Conservation (phyloP, 2,113 vertebrate species). For the Bagarius yarrelli region DNA sequence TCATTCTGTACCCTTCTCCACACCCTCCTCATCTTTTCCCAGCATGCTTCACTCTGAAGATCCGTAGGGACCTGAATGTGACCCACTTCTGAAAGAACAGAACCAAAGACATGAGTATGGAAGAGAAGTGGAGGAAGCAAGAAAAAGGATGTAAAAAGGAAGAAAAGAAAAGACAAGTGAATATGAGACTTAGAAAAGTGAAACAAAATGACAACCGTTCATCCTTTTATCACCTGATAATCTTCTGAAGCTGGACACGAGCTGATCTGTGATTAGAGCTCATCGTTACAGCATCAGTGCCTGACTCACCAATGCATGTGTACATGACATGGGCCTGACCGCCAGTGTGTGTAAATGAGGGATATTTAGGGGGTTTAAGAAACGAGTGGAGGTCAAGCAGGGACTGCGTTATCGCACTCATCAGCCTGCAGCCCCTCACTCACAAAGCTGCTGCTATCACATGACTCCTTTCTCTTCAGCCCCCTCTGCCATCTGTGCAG, state of each 20-base stretch:
- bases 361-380: constrained; percentile 10
- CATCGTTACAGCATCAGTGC: not conserved
- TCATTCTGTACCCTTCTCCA: constrained; percentile 69
- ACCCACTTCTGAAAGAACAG: constrained; percentile 75
- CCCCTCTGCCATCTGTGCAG: constrained; percentile 71
- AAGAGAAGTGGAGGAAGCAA: constrained; percentile 46
- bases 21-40: constrained; percentile 65
- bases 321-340: not conserved
- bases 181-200: constrained; percentile 13
- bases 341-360: constrained; percentile 51
- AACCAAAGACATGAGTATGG: constrained; percentile 42
- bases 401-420: constrained; percentile 36
- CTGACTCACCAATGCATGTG: not conserved
- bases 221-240: no score
- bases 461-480: constrained; percentile 51
- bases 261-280: constrained; percentile 7
- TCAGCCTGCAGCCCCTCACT: constrained; percentile 35
- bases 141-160: constrained; percentile 40
- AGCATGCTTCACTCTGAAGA: constrained; percentile 71
- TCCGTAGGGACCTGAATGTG: constrained; percentile 76
- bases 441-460: constrained; percentile 68
- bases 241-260: constrained; percentile 9
- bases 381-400: constrained; percentile 29
- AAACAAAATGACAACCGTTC: constrained; percentile 20
- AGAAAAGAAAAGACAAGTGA: constrained; percentile 43